A percentile compares a stretch with the other conserved stretches of the same genome.
These are phyloP conservation scores for Capromys pilorides DNA, from an alignment of 2,797 vertebrate genomes.

Conservation along the genomic window DNA sequence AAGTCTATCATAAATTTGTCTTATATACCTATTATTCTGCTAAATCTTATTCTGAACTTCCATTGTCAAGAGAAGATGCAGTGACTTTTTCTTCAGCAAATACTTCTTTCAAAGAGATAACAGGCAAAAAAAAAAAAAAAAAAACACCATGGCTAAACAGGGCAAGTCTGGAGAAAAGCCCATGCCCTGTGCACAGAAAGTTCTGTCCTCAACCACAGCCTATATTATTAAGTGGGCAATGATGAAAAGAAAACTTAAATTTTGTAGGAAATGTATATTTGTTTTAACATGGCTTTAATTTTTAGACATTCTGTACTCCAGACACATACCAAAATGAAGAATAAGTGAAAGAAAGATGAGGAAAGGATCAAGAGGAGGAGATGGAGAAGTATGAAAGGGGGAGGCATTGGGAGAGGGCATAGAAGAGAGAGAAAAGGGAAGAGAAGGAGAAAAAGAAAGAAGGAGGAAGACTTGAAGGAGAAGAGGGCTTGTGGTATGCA, in stretches of 20 bases:
- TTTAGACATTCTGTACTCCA: slow-evolving; percentile 30
- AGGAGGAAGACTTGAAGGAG: neutral
- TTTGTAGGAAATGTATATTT: slow-evolving; percentile 10
- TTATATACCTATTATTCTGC: neutral
- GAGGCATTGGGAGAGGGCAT: neutral
- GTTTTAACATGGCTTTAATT: slow-evolving; percentile 9
- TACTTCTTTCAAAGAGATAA: neutral
- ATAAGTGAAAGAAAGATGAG: neutral
- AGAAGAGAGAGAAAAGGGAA: neutral
- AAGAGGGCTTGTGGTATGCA: neutral
- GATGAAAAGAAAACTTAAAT: neutral
- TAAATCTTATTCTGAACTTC: neutral
- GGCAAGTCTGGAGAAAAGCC: neutral
- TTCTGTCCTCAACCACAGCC: neutral
- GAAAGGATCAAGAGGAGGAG: neutral
- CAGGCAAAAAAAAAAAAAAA: no score
- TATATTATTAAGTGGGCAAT: neutral
- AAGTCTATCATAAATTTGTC: neutral
- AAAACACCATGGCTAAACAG: neutral
- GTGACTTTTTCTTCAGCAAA: neutral
- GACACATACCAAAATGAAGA: neutral
- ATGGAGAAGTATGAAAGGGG: neutral
- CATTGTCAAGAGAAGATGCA: neutral
- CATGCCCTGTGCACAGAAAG: neutral
- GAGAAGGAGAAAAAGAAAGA: neutral